Evolutionary conservation across 2,888 invertebrate species (phyloP), one percentile per base, ranked within the genome.

Genomic region (Pseudococcus viburni): DNA sequence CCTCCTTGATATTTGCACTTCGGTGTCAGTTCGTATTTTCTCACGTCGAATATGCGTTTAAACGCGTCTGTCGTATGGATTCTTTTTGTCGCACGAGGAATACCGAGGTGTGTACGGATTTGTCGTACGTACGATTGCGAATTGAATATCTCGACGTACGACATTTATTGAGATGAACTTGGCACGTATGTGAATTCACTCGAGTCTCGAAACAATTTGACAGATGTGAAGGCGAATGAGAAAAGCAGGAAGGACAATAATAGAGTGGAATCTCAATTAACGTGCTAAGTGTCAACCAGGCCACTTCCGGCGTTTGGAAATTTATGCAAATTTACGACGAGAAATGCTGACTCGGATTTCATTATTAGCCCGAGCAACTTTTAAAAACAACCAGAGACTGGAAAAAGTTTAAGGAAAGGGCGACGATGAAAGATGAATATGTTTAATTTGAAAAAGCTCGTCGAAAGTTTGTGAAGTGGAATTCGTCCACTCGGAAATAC

Each of bases 141-240:
- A n/a, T n/a, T n/a, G n/a, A n/a, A 42, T 42, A 42, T 42, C 42
- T 42, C 42, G 9, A 6, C 39, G 6, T 39, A 48, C 55, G 55
- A 55, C n/a, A 55, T 55, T 55, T 55, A 55, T 55, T n/a, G 55
- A 55, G n/a, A n/a, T 55, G n/a, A 55, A 55, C n/a, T n/a, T 55
- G 5, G 55, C 55, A 55, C 55, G 55, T 55, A 55, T 6, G 7
- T 12, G 5, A 55, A 55, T 15, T 55, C n/a, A n/a, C 55, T 55
- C n/a, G 55, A n/a, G n/a, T n/a, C n/a, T 12, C n/a, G 55, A 55
- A 55, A 55, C n/a, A 6, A 55, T 55, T 55, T 55, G 55, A 55
- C 55, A n/a, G n/a, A 55, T 55, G 17, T 55, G n/a, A n/a, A 0
- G 55, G n/a, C 55, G 55, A 55, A n/a, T 55, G n/a, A n/a, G 55